Percentiles rank a stretch among this genome's conserved stretches.
phyloP scores from a whole-genome alignment of 2,113 vertebrate genomes.

The Alces alces region DNA sequence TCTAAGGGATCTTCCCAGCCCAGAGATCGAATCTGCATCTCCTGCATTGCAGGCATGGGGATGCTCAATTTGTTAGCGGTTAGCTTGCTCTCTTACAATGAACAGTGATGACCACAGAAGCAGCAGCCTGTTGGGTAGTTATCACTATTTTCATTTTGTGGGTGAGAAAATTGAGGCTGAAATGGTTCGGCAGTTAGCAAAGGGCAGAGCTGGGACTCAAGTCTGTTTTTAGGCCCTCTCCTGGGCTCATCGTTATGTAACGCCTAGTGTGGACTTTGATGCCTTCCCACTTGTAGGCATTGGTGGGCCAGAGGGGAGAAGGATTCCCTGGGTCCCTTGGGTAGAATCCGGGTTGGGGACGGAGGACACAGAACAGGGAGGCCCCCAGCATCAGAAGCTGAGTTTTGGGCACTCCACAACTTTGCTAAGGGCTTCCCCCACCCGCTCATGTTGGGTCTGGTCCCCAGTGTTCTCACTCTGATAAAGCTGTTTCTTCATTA shows the following conservation, averaged over 20 bases:
- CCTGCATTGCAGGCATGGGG: background rate
- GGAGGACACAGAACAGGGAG: background rate
- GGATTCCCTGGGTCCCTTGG: background rate
- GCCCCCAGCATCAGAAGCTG: background rate
- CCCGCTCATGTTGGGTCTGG: background rate
- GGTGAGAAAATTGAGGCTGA: background rate
- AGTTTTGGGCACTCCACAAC: background rate
- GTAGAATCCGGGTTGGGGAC: background rate
- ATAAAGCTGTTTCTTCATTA: background rate
- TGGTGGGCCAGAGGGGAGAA: background rate
- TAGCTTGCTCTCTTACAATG: background rate
- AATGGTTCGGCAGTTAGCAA: background rate
- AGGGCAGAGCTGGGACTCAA: background rate
- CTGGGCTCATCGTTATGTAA: background rate
- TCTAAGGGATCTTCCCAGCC: background rate
- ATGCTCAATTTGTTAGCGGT: background rate
- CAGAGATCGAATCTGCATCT: fast-evolving
- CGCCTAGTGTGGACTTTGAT: background rate
- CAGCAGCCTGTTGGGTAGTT: background rate
- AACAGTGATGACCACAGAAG: background rate
- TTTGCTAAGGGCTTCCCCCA: background rate
- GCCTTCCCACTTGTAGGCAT: background rate
- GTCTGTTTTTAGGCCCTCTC: background rate
- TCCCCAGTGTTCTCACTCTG: background rate
- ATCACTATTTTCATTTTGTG: background rate